Base-by-base conservation (phyloP, 2,797 vertebrate species). In the Pangasius larnaudii region DNA sequence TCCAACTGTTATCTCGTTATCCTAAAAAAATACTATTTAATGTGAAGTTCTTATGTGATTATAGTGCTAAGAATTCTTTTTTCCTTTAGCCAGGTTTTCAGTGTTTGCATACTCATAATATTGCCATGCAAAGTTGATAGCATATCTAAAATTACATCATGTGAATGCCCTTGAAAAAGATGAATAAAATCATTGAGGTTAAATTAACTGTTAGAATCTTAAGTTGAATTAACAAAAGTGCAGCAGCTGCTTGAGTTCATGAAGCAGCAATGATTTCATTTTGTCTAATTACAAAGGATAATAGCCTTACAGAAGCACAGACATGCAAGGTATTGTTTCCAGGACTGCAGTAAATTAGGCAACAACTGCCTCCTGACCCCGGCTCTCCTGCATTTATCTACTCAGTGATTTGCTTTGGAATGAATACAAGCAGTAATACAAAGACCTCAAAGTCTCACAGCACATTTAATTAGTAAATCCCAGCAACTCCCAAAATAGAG, bases 401-500 rank as follows among this genome's bases (percentile, higher is more conserved):
- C 56, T 67, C 85, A 85, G 3, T 85, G 84, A 91, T 89, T 75
- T 88, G 81, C 85, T 88, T 88, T 85, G 88, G 58, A 84, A 67
- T 1, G 42, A 86, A 61, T 77, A 75, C 89, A 80, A 79, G 85
- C 67, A 85, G 81, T 63, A 58, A 85, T 78, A 69, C 33, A 39
- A 80, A 69, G 19, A 80, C 78, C 33, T 59, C 19, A 80, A 80
- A 39, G 13, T 82, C 79, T 42, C 36, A 46, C 65, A 84, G 61
- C 59, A 85, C 85, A 89, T 90, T 87, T 89, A 90, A 90, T 91
- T 87, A 87, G 58, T n/a, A 80, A 86, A 87, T 59, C 72, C 63
- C 7, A 36, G 49, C 75, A 85, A 87, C 65, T 74, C 83, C 65
- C 56, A 58, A 22, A 58, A 59, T 46, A 80, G 79, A 82, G 84